phyloP scores from a whole-genome alignment of 64 coral and sea anemone genomes.

The Catalaphyllia jardinei region DNA sequence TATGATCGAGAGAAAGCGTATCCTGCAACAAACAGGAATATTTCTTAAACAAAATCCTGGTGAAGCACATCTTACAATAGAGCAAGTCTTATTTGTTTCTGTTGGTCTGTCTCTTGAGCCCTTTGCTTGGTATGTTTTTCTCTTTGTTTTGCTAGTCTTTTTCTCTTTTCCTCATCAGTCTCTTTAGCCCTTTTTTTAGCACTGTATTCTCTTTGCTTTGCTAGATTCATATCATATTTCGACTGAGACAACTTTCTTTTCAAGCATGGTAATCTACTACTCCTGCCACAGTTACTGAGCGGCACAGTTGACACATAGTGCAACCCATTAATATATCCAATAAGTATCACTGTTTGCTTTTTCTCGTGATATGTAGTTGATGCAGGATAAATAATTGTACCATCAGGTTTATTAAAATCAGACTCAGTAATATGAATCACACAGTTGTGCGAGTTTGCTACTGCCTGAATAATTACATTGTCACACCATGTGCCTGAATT shows the following conservation, averaged over 20 bases:
- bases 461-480: slow-evolving; percentile 28
- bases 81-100: no score
- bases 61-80: no score
- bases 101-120: no score
- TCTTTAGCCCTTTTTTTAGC: neutral
- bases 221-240: slow-evolving; percentile 23
- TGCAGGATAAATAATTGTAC: slow-evolving; percentile 22
- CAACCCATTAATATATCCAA: slow-evolving; percentile 41
- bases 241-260: slow-evolving; percentile 53
- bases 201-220: neutral
- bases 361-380: neutral
- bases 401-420: slow-evolving; percentile 10
- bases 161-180: neutral
- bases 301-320: slow-evolving; percentile 44
- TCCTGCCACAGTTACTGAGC: slow-evolving; percentile 3
- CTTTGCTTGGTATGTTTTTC: no score
- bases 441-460: slow-evolving; percentile 27
- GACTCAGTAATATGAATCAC: slow-evolving; percentile 46
- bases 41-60: no score
- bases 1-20: no score
- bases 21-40: slow-evolving; percentile 32
- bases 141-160: no score
- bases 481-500: slow-evolving; percentile 54
- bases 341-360: slow-evolving; percentile 21
- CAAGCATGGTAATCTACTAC: slow-evolving; percentile 21